A percentile compares a stretch with the other conserved stretches of the same genome.
These are phyloP conservation scores for Plebejus argus DNA, from an alignment of 2,888 invertebrate species.

Conservation along the genomic window DNA sequence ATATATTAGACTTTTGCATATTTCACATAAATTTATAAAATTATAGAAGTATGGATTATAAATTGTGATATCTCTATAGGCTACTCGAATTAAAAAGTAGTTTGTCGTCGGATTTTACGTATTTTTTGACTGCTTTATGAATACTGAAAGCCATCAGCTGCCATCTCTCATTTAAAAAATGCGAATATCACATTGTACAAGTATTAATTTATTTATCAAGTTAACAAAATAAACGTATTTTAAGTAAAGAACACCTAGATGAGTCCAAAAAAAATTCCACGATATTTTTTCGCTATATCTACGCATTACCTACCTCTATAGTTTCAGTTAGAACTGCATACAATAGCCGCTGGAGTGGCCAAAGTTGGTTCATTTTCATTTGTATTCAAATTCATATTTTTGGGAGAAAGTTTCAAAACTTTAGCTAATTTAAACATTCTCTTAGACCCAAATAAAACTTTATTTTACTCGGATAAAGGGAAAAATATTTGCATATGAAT, in stretches of 20 bases:
- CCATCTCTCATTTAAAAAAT: too few relatives aligned
- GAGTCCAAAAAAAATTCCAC: background rate
- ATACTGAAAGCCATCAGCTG: too few relatives aligned
- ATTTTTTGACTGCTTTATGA: too few relatives aligned
- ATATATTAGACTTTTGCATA: too few relatives aligned
- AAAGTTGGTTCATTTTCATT: slow-evolving; percentile 21
- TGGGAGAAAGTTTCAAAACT: background rate
- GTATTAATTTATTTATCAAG: background rate
- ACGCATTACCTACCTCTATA: background rate
- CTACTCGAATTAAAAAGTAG: too few relatives aligned
- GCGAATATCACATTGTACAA: too few relatives aligned
- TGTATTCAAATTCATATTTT: slow-evolving; percentile 27
- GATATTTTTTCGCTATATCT: background rate
- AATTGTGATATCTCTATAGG: too few relatives aligned
- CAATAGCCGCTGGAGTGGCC: slow-evolving; percentile 12
- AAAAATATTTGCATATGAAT: background rate
- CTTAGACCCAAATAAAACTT: slow-evolving; percentile 1
- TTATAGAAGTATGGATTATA: too few relatives aligned
- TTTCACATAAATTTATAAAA: too few relatives aligned
- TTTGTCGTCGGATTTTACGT: too few relatives aligned
- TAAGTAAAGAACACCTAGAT: too few relatives aligned
- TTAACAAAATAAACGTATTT: background rate
- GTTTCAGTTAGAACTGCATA: slow-evolving; percentile 1
- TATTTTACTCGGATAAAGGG: background rate
- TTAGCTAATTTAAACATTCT: slow-evolving; percentile 10